Conservation (phyloP, 30 jellyfish, hydroid and myxozoan species). For the Aurelia aurita complex sp. Pacific region DNA sequence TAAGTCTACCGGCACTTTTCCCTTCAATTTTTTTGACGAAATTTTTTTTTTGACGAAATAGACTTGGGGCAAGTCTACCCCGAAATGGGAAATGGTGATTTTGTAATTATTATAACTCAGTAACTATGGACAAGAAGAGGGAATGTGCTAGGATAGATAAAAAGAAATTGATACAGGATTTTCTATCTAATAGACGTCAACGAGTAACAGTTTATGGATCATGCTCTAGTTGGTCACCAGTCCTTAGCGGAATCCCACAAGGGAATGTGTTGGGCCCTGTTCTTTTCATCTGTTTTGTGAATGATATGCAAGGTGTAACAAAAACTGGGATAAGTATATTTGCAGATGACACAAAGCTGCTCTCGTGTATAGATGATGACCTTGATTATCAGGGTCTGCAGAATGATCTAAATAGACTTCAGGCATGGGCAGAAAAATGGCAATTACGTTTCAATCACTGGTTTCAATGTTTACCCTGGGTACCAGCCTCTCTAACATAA, state of each 20-base stretch:
- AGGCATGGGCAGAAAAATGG: background rate
- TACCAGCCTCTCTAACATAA: too few species aligned
- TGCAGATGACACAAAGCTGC: slow-evolving; percentile 1
- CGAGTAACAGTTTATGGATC: background rate
- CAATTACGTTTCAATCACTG: background rate
- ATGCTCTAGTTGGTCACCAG: background rate
- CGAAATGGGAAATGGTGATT: too few species aligned
- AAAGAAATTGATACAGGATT: background rate
- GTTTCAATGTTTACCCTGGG: too few species aligned
- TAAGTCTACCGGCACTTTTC: too few species aligned
- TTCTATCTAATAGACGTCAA: background rate
- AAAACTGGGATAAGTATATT: background rate
- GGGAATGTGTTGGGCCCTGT: background rate
- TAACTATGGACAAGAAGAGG: too few species aligned
- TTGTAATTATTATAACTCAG: too few species aligned
- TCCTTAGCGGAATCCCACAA: background rate
- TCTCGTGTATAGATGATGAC: background rate
- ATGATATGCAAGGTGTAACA: background rate
- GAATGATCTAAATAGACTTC: background rate
- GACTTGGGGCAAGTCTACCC: too few species aligned
- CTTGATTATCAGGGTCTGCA: background rate
- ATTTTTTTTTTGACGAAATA: too few species aligned
- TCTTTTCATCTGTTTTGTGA: background rate
- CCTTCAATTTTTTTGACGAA: too few species aligned
- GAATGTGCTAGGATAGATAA: background rate